phyloP scores from a whole-genome alignment of 2,797 vertebrate genomes.

The Bucorvus abyssinicus region DNA sequence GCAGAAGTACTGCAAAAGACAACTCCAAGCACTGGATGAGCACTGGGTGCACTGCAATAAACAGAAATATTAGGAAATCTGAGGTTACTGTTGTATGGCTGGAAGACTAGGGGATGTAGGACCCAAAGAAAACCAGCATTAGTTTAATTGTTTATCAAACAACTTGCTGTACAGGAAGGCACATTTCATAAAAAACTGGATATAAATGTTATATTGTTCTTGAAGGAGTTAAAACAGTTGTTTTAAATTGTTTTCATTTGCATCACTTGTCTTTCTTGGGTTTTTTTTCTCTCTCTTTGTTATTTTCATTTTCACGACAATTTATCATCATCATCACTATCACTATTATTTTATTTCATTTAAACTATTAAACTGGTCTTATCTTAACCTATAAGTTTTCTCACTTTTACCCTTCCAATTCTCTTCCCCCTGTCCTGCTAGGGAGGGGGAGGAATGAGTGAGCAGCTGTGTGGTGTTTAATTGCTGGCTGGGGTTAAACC shows the following conservation, averaged over 20 bases:
- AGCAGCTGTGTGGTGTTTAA: neutral
- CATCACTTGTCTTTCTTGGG: too few relatives aligned
- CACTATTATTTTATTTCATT: neutral
- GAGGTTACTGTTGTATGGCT: too few relatives aligned
- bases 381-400: neutral
- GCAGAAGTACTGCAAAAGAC: too few relatives aligned
- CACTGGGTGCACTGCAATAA: too few relatives aligned
- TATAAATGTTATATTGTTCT: neutral
- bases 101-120: too few relatives aligned
- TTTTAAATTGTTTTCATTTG: too few relatives aligned
- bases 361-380: neutral
- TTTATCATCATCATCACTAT: too few relatives aligned
- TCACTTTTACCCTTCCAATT: neutral
- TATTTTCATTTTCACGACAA: too few relatives aligned
- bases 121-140: neutral
- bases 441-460: neutral
- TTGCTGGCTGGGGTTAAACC: neutral
- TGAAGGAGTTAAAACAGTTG: neutral
- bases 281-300: too few relatives aligned
- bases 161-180: neutral
- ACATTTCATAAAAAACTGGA: neutral
- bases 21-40: too few relatives aligned
- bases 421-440: neutral
- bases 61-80: too few relatives aligned
- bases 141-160: neutral